phyloP scores from a whole-genome alignment of 2,888 invertebrate genomes.

The Dasysyrphus albostriatus region DNA sequence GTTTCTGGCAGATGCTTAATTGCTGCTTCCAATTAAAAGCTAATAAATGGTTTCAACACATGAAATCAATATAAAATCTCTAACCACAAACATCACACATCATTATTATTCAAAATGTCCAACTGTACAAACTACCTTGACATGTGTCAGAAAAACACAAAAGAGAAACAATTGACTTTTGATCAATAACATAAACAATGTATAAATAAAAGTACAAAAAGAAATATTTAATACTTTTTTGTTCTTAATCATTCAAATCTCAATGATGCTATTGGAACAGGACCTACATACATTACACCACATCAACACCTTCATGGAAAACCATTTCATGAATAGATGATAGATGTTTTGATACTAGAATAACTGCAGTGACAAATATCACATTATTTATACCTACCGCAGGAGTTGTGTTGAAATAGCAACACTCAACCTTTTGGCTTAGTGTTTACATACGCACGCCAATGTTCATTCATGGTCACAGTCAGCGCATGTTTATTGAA shows the following conservation, averaged over 20 bases:
- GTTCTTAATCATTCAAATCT: no score
- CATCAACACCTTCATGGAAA: not conserved
- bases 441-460: not conserved
- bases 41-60: not conserved
- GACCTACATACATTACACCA: not conserved
- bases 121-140: not conserved
- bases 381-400: slow-evolving; percentile 6
- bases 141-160: slow-evolving; percentile 19
- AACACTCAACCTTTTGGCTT: not conserved
- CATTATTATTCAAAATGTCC: slow-evolving; percentile 5
- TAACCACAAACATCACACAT: not conserved
- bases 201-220: no score
- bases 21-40: not conserved
- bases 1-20: not conserved
- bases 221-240: not conserved
- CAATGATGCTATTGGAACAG: not conserved
- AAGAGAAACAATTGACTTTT: not conserved
- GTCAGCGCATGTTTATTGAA: slow-evolving; percentile 26
- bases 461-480: not conserved
- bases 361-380: slow-evolving; percentile 6
- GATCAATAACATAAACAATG: no score
- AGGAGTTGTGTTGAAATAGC: slow-evolving; percentile 16
- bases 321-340: slow-evolving; percentile 4
- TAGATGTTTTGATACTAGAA: not conserved
- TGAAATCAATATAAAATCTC: not conserved